Evolutionary conservation across 1,140 invertebrate species (phyloP).

Genomic region (Penaeus vannamei): DNA sequence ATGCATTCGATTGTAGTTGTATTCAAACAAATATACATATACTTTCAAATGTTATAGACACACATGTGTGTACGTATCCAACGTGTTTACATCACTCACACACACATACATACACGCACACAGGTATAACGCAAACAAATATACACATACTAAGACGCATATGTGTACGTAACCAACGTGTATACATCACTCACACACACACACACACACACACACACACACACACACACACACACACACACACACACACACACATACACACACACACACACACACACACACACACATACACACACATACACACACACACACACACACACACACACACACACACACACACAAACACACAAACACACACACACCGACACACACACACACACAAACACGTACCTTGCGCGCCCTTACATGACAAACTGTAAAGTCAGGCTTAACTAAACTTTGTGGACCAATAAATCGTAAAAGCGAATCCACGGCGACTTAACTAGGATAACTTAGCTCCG

Average conservation of each 20-base stretch:
- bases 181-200: not conserved
- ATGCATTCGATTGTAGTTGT: no score
- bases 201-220: constrained; percentile 1
- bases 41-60: no score
- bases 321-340: constrained; percentile 15
- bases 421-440: no score
- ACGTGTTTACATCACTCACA: no score
- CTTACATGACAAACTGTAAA: no score
- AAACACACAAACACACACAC: constrained; percentile 12
- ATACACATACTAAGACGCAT: not conserved
- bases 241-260: constrained; percentile 3
- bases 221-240: constrained; percentile 1
- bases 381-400: no score
- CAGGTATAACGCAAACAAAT: not conserved
- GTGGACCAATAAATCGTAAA: no score
- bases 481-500: no score
- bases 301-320: constrained; percentile 12
- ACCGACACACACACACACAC: not conserved
- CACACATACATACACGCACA: no score
- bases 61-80: no score
- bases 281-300: constrained; percentile 9
- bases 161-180: not conserved
- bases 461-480: no score
- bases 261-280: constrained; percentile 12
- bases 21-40: no score